Evolutionary conservation across 2,113 vertebrate species (phyloP), one percentile per base, ranked within the genome.

Genomic region (Echinops telfairi): DNA sequence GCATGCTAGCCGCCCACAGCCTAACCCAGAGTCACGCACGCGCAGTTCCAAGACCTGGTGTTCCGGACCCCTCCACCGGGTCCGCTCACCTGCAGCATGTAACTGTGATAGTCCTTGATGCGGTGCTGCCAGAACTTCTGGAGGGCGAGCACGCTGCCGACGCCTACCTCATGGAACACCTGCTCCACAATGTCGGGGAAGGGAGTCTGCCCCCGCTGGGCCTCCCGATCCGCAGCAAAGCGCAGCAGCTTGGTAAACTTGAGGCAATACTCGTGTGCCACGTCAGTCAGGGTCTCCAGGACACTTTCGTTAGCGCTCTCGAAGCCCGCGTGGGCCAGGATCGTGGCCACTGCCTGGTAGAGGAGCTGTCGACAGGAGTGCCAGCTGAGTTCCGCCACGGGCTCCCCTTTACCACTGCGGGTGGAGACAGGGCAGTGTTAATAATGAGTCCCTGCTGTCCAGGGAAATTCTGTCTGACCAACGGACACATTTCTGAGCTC

Each of bases 111-210:
- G 97, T 99, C 99, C 96, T 99, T 99, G 96, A 99, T 99, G 91
- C 99, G 99, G 90, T 99, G 98, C 94, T 99, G 99, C 99, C 99
- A 99, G 98, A 99, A 99, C 96, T 98, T 99, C 98, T 99, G 99
- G 93, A 99, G 98, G 0, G 99, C 99, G 85, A 99, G 98, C 90
- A 99, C 98, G 0, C 99, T 99, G 97, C 99, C 99, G 3, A 99
- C 98, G 96, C 99, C 99, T 96, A 99, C 98, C 87, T 99, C 99
- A 0, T 99, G 99, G 97, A 99, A 99, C 4, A 99, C 99, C 94
- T 99, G 99, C 96, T 99, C 99, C 98, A 99, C 98, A 60, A 99
- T 98, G 0, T 99, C 99, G 0, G 99, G 99, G 96, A 99, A 99
- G 1, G 99, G 99, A 0, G 98, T 99, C 89, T 99, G 98, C 0